Evolutionary conservation across 2,888 invertebrate genomes (phyloP).

Genomic region (Patella depressa): DNA sequence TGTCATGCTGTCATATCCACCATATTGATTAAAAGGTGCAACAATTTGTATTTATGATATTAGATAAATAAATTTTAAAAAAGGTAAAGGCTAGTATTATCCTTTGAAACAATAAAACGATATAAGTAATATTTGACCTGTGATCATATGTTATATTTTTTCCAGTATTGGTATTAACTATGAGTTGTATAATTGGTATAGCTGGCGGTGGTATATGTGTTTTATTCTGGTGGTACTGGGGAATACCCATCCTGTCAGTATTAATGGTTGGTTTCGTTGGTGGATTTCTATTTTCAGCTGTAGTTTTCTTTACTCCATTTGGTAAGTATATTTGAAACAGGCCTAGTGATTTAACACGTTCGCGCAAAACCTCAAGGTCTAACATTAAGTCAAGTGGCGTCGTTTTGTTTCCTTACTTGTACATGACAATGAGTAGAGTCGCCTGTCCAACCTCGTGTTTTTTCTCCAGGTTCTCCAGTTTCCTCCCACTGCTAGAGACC

Average conservation of each 20-base stretch:
- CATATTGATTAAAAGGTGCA: too few species aligned
- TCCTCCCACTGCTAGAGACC: too few species aligned
- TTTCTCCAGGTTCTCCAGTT: too few species aligned
- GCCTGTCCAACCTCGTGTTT: too few species aligned
- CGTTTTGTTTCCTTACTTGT: too few species aligned
- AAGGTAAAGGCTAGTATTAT: neutral
- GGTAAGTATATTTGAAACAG: constrained; percentile 72
- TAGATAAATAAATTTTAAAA: neutral
- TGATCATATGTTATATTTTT: constrained; percentile 8
- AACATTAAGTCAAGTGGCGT: too few species aligned
- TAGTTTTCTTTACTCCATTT: constrained; percentile 76
- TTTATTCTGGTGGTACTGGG: constrained; percentile 77
- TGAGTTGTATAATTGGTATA: constrained; percentile 75
- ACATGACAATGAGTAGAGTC: too few species aligned
- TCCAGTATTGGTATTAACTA: constrained; percentile 73
- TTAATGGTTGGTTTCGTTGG: constrained; percentile 76
- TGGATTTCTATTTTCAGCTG: constrained; percentile 77
- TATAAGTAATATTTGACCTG: neutral
- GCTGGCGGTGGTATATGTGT: constrained; percentile 78
- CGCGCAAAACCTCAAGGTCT: too few species aligned
- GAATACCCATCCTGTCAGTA: constrained; percentile 77
- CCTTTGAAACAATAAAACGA: neutral
- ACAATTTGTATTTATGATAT: neutral
- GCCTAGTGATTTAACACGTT: too few species aligned
- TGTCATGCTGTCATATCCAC: too few species aligned